Base-by-base conservation (phyloP, 2,888 invertebrate genomes). In the Agrilus cyanescens region DNA sequence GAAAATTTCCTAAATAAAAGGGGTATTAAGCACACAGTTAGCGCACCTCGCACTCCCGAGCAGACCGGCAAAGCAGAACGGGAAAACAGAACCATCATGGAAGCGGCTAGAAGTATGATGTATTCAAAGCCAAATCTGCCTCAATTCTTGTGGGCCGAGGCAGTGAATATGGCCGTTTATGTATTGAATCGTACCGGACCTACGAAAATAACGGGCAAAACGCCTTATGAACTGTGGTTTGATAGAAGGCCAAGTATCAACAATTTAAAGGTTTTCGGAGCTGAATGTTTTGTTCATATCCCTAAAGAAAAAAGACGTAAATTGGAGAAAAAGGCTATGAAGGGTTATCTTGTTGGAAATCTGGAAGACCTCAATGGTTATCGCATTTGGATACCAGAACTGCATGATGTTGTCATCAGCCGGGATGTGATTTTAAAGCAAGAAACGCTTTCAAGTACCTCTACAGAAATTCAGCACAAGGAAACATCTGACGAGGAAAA, bases 231-330 rank as follows among this genome's bases (percentile, higher is more conserved):
- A 29, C 37, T 47, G 32, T 50, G 35, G 39, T 31, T 10, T 38
- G 36, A 38, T 12, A 31, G 44, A 36, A 37, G 32, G n/a, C n/a
- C n/a, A 18, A 18, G 18, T 18, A 5, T 50, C 10, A 39, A 38
- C 7, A 34, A 38, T 16, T 46, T 48, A 12, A 38, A 42, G 38
- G 41, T 52, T 32, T 50, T 52, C 45, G 50, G 53, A 36, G 48
- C 45, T 15, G 49, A 50, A 33, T 50, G 46, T 43, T 54, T 43
- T 48, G 47, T 47, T 12, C 45, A 50, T 7, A 50, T 53, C 38
- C 41, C 47, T 33, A 50, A 54, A 41, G 41, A 53, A 45, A 41
- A 46, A n/a, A 25, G 53, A 39, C 14, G 32, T 18, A 53, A 53
- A 33, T 38, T 48, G 25, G 50, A 51, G 32, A 46, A 38, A 38